These are phyloP conservation scores for Chouioia cunea DNA, from an alignment of 2,888 invertebrate genomes.

Conservation along the genomic window DNA sequence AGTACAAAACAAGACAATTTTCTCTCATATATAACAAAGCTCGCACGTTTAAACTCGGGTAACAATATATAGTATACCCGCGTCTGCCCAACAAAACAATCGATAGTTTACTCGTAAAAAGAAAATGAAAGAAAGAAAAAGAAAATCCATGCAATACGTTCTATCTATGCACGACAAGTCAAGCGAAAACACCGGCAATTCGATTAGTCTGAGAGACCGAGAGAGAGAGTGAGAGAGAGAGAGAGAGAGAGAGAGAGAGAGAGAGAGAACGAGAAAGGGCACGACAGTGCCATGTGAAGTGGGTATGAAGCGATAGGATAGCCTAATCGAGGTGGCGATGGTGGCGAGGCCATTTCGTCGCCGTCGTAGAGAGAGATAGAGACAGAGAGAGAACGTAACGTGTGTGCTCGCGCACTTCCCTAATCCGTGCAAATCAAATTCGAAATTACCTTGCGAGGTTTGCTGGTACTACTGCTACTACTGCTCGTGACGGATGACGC, in stretches of 20 bases:
- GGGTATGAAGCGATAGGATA: no score
- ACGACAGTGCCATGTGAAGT: no score
- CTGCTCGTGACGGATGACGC: slow-evolving; percentile 44
- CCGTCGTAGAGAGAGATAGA: slow-evolving; percentile 14
- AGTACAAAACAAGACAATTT: no score
- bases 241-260: slow-evolving; percentile 1
- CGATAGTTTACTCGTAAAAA: no score
- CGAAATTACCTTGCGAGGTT: slow-evolving; percentile 39
- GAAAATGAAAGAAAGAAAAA: no score
- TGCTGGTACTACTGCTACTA: slow-evolving; percentile 7
- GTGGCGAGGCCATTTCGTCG: no score
- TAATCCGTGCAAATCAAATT: slow-evolving; percentile 46
- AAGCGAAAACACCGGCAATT: slow-evolving; percentile 27
- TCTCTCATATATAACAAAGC: no score
- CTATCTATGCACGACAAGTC: slow-evolving; percentile 8
- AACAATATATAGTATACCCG: no score
- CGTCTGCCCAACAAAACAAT: no score
- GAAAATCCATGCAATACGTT: no score
- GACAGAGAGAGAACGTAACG: background rate
- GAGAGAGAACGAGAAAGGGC: background rate
- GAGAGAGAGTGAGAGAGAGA: slow-evolving; percentile 3
- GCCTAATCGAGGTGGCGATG: no score
- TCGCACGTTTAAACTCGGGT: no score
- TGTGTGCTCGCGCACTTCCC: slow-evolving; percentile 15
- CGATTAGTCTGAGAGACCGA: slow-evolving; percentile 11